Conservation (phyloP, 2,797 vertebrate genomes). For the Clarias pachynema region DNA sequence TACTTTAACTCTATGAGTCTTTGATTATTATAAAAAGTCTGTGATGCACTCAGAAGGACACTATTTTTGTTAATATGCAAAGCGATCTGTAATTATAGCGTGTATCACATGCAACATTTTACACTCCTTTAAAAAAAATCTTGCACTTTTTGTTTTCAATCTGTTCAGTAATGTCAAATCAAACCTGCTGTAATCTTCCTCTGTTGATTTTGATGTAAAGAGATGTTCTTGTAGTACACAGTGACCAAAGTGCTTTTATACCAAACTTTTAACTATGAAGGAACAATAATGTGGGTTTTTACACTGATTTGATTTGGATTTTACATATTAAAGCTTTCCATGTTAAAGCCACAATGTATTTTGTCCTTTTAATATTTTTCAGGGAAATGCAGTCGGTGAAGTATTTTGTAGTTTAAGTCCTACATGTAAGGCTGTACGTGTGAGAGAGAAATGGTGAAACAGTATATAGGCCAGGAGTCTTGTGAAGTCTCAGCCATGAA, state of each 20-base stretch:
- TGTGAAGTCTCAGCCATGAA: background rate
- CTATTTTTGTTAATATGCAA: background rate
- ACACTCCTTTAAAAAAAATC: background rate
- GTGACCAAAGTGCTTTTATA: conserved; percentile 21
- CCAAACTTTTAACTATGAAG: background rate
- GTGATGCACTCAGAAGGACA: background rate
- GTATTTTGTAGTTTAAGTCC: background rate
- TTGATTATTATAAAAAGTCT: background rate
- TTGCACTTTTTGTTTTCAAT: background rate
- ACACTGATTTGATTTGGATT: background rate
- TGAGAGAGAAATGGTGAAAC: background rate
- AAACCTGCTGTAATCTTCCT: background rate
- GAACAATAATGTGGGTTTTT: background rate
- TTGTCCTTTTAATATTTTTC: background rate
- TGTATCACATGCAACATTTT: background rate
- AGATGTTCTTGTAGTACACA: background rate
- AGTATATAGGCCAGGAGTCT: background rate
- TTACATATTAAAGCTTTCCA: conserved; percentile 8
- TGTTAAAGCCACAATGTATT: background rate
- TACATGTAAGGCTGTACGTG: background rate
- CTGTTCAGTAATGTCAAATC: background rate
- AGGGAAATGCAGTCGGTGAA: background rate
- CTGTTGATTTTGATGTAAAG: background rate
- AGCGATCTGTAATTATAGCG: background rate
- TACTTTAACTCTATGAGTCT: background rate